Conservation (phyloP, 2,888 invertebrate genomes). For the Sinodicranocentrus sp. region DNA sequence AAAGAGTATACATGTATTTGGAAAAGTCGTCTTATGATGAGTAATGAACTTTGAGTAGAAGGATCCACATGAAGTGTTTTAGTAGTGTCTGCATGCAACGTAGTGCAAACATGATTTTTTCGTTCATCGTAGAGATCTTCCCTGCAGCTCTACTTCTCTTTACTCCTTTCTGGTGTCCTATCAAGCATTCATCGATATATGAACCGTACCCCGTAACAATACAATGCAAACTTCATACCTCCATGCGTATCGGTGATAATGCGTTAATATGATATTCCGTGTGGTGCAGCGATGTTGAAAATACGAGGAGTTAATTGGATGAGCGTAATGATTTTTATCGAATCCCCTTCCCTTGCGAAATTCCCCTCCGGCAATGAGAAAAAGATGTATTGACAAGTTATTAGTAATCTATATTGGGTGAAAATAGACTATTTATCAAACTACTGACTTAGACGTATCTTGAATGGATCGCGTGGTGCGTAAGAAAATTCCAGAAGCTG, state of each 20-base stretch:
- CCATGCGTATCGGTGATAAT: no score
- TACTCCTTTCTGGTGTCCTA: neutral
- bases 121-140: neutral
- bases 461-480: neutral
- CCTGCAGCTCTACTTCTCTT: neutral
- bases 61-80: slow-evolving; percentile 33
- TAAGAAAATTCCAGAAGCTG: slow-evolving; percentile 25
- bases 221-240: neutral
- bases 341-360: slow-evolving; percentile 30
- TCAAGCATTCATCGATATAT: neutral
- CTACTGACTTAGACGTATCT: no score
- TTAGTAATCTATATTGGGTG: neutral
- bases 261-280: neutral
- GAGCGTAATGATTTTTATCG: slow-evolving; percentile 16
- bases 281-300: no score
- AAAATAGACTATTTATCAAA: no score
- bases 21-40: slow-evolving; percentile 17
- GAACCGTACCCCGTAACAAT: slow-evolving; percentile 20
- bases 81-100: neutral
- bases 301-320: slow-evolving; percentile 26
- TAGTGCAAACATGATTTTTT: slow-evolving; percentile 5
- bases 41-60: slow-evolving; percentile 42
- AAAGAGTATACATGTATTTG: slow-evolving; percentile 3
- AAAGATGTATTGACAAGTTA: slow-evolving; percentile 2
- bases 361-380: neutral